A percentile compares a stretch with the other conserved stretches of the same genome.
These are phyloP conservation scores for Palythoa caribaeorum DNA, from an alignment of 92 coral and sea anemone genomes.

Conservation along the genomic window DNA sequence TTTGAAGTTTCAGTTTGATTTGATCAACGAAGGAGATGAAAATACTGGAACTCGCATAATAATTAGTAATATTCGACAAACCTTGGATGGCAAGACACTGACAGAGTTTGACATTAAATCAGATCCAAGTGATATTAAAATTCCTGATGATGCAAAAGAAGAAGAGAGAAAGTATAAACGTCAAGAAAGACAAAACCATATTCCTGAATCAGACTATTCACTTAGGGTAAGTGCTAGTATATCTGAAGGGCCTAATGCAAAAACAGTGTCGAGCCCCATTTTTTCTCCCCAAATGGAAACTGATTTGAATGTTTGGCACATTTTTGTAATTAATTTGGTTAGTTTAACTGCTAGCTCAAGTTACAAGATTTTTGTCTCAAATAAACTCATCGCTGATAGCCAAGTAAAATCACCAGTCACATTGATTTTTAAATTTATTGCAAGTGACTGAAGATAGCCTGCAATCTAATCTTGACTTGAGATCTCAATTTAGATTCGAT, in stretches of 20 bases:
- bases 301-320: too few relatives aligned
- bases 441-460: too few relatives aligned
- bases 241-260: background rate
- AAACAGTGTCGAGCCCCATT: too few relatives aligned
- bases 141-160: constrained; percentile 88
- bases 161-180: constrained; percentile 75
- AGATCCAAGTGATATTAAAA: constrained; percentile 71
- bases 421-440: too few relatives aligned
- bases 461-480: too few relatives aligned
- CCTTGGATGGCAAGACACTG: constrained; percentile 72
- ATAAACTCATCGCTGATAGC: too few relatives aligned
- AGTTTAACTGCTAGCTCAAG: too few relatives aligned
- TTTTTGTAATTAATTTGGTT: too few relatives aligned
- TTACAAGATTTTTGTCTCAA: too few relatives aligned
- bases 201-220: constrained; percentile 97
- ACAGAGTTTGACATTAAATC: constrained; percentile 88
- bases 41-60: constrained; percentile 88
- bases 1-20: constrained; percentile 76
- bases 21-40: constrained; percentile 53
- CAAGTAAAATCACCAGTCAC: too few relatives aligned
- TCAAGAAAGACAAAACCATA: constrained; percentile 92
- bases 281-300: too few relatives aligned
- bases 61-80: constrained; percentile 80
- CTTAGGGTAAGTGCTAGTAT: constrained; percentile 70
- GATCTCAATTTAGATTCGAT: too few relatives aligned